Percentiles rank a stretch among this genome's conserved stretches.
These are phyloP conservation scores for Axinella damicornis DNA, from an alignment of 37 sponge, comb jelly and placozoan genomes.

Conservation along the genomic window DNA sequence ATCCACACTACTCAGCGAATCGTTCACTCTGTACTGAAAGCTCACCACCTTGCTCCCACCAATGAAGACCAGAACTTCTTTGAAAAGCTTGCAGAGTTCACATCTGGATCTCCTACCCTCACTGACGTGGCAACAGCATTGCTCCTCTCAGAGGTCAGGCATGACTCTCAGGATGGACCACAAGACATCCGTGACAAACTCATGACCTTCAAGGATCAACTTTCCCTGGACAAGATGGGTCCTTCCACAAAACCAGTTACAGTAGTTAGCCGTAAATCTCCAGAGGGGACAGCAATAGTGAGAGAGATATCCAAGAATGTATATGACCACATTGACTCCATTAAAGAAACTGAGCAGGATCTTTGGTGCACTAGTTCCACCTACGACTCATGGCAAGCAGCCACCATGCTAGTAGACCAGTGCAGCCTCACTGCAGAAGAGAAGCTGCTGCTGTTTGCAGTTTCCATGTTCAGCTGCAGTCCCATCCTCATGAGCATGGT, in stretches of 20 bases:
- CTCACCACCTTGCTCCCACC: conserved; percentile 14
- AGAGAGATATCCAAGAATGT: neutral
- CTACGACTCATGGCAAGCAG: conserved; percentile 54
- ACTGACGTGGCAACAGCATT: conserved; percentile 15
- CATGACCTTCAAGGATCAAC: neutral
- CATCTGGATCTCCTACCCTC: conserved; percentile 35
- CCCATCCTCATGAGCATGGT: conserved; percentile 17
- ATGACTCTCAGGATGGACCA: neutral
- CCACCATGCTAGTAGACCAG: conserved; percentile 10
- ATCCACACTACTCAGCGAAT: conserved; percentile 54
- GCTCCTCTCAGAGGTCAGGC: neutral
- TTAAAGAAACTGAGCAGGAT: neutral
- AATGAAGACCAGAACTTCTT: conserved; percentile 20
- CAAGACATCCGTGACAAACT: neutral
- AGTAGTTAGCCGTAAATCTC: neutral
- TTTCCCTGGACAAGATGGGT: neutral
- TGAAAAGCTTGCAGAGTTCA: conserved; percentile 48
- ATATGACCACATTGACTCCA: neutral
- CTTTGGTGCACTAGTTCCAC: conserved; percentile 6
- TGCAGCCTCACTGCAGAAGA: conserved; percentile 25
- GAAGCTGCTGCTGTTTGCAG: conserved; percentile 20
- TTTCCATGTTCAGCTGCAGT: conserved; percentile 27
- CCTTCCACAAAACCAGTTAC: neutral
- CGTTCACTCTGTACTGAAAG: conserved; percentile 27
- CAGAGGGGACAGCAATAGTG: too few species aligned